Percentiles rank a stretch among this genome's conserved stretches.
phyloP scores from a whole-genome alignment of 2,113 vertebrate species.

The Dascyllus trimaculatus region DNA sequence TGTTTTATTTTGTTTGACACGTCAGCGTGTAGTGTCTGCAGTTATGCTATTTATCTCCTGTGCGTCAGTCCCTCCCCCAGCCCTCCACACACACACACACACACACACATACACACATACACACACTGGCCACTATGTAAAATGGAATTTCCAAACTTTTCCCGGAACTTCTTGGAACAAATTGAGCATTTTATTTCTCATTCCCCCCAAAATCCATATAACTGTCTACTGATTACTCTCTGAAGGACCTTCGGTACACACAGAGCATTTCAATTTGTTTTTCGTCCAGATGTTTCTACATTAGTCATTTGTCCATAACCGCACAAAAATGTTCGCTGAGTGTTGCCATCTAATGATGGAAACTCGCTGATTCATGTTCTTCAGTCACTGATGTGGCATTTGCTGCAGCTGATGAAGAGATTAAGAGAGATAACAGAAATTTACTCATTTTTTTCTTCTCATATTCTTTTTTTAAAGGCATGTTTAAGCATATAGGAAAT shows the following conservation, averaged over 20 bases:
- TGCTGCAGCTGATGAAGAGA: constrained; percentile 19
- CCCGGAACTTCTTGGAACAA: constrained; percentile 80
- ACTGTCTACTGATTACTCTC: constrained; percentile 57
- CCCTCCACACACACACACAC: constrained; percentile 11
- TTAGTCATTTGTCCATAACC: constrained; percentile 58
- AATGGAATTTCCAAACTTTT: constrained; percentile 81
- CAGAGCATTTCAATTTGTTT: neutral
- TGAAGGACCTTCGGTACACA: constrained; percentile 27
- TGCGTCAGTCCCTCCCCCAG: constrained; percentile 59
- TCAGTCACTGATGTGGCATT: constrained; percentile 35
- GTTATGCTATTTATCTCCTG: constrained; percentile 65
- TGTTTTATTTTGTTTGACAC: constrained; percentile 61
- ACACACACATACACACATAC: constrained; percentile 28
- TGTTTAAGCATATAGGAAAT: neutral
- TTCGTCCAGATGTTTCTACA: constrained; percentile 11
- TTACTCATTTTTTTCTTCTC: neutral
- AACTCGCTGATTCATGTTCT: constrained; percentile 53
- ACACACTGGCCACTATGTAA: constrained; percentile 61
- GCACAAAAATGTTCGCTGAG: constrained; percentile 36
- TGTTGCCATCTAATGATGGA: constrained; percentile 47
- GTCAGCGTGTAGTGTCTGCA: constrained; percentile 61
- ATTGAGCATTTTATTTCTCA: constrained; percentile 69
- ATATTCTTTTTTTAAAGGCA: neutral
- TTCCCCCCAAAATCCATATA: constrained; percentile 60
- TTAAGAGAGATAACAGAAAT: constrained; percentile 12